Conservation (phyloP, 1,140 invertebrate species). For the Aplysia californica region DNA sequence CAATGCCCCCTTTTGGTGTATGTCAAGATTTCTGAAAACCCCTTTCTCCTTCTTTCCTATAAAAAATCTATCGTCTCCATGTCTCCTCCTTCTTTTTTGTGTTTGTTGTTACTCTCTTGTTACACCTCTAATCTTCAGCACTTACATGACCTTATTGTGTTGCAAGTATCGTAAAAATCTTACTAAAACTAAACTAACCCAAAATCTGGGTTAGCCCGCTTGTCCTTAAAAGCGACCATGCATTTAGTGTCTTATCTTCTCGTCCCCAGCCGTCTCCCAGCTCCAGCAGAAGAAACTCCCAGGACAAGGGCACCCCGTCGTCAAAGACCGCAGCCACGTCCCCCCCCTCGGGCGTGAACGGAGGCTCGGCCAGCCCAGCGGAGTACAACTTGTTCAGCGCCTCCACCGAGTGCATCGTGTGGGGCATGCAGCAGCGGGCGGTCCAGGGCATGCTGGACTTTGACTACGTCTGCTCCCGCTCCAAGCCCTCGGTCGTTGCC, state of each 20-base stretch:
- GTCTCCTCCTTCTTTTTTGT: too few relatives aligned
- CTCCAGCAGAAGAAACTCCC: conserved; percentile 46
- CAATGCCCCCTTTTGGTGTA: too few relatives aligned
- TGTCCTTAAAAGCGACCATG: too few relatives aligned
- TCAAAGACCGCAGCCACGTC: not conserved
- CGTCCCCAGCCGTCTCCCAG: conserved; percentile 44
- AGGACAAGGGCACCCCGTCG: conserved; percentile 7
- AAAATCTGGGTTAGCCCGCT: too few relatives aligned
- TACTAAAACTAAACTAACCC: too few relatives aligned
- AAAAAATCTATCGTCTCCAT: too few relatives aligned
- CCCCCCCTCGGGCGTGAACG: not conserved
- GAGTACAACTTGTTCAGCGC: conserved; percentile 75
- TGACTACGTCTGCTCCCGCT: conserved; percentile 96
- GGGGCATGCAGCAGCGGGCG: conserved; percentile 99
- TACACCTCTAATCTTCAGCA: too few relatives aligned
- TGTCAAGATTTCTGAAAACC: too few relatives aligned
- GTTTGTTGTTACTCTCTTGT: too few relatives aligned
- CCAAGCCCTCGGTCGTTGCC: conserved; percentile 86
- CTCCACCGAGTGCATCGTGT: conserved; percentile 94
- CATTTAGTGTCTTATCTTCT: not conserved
- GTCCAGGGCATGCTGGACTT: conserved; percentile 99
- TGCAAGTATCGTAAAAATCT: too few relatives aligned
- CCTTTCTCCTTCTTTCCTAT: too few relatives aligned
- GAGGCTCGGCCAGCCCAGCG: not conserved
- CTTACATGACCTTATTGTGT: too few relatives aligned